A percentile compares a stretch with the other conserved stretches of the same genome.
phyloP scores from a whole-genome alignment of 2,888 invertebrate genomes.

The Deroplatys truncata region DNA sequence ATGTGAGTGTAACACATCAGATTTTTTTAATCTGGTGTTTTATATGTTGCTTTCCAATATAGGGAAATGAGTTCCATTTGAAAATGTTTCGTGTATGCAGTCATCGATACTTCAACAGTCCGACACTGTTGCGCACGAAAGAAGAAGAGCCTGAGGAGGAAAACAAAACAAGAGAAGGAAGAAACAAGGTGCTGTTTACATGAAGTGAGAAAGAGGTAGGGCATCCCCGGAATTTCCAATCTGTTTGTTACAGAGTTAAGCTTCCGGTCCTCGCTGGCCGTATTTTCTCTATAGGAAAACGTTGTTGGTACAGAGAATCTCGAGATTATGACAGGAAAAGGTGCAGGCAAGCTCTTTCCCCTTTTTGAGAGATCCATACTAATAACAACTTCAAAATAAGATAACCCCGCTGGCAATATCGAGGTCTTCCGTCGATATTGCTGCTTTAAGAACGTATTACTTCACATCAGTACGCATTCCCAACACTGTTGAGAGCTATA shows the following conservation, averaged over 20 bases:
- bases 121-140: background rate
- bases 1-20: too few relatives aligned
- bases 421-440: background rate
- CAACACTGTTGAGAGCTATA: too few relatives aligned
- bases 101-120: background rate
- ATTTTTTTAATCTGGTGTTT: too few relatives aligned
- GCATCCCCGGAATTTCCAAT: slow-evolving; percentile 5
- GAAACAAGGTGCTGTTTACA: background rate
- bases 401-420: background rate
- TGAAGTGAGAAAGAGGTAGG: background rate
- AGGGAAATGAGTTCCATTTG: too few relatives aligned
- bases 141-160: background rate
- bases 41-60: too few relatives aligned
- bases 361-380: background rate
- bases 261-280: background rate
- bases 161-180: background rate
- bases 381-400: background rate
- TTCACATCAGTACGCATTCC: too few relatives aligned
- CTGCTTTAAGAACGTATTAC: too few relatives aligned
- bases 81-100: too few relatives aligned
- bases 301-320: background rate
- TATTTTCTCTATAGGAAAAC: background rate
- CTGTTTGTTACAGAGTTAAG: background rate
- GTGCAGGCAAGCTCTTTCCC: background rate
- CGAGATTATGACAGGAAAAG: background rate